Base-by-base conservation (phyloP, 2,888 invertebrate species). In the Drosophila vallismaia region DNA sequence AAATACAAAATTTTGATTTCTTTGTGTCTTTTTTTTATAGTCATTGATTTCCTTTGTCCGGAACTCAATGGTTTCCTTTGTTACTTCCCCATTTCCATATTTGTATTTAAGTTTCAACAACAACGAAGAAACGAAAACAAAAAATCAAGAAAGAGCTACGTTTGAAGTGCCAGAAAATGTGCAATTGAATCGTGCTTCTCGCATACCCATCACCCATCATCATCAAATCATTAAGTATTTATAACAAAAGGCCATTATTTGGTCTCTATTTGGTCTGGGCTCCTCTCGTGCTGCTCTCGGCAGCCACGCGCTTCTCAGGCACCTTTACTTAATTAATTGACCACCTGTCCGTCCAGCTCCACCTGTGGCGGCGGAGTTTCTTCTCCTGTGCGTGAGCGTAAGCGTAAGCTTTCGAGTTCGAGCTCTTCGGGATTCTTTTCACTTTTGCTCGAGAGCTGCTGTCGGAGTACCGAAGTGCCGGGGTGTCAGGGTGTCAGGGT, bases 271-370 rank as follows among this genome's bases (percentile, higher is more conserved):
- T 29, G 2, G 3, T 31, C 9, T 31, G 31, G 9, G 8, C 31
- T 7, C 31, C 9, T 7, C 6, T 8, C 31, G 31, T 31, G 31
- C 26, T 26, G 44, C 24, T 10, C 14, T 26, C 28, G 19, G 19
- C 19, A 19, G 42, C 49, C 49, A 24, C 33, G 8, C 56, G 76
- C 55, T 81, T 81, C 78, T 71, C 81, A 78, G 76, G 78, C 63
- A 57, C 67, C 63, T 71, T 81, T 78, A 64, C 63, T 71, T 81
- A 80, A 78, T 81, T 78, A 78, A 78, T 68, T 74, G 50, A 24
- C 36, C 28, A 28, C 12, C 33, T 19, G 38, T 45, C 45, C 58
- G 44, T 54, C 19, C 19, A 19, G 19, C 19, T 19, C 19, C 19
- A 19, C 19, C 54, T 14, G 24, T 24, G 36, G 14, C 24, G 31